phyloP scores from a whole-genome alignment of 2,797 vertebrate genomes.

The Sparidentex hasta region DNA sequence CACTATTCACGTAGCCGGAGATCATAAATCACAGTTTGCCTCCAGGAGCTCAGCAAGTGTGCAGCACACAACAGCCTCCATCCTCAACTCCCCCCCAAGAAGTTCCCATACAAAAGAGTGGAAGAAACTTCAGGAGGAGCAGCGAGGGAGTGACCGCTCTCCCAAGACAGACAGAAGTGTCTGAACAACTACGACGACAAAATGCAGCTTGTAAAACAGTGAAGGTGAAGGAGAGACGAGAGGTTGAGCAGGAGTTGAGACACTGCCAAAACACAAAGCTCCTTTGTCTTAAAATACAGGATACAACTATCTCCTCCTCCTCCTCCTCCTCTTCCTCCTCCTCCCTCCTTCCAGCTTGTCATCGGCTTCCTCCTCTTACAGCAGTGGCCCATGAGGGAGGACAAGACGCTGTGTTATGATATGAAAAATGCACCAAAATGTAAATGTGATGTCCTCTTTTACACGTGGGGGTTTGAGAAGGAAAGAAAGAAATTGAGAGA shows the following conservation, averaged over 20 bases:
- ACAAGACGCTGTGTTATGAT: conserved; percentile 13
- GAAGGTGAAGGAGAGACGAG: too few species aligned
- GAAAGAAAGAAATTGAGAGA: background rate
- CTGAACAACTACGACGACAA: too few species aligned
- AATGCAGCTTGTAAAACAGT: too few species aligned
- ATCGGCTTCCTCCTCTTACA: conserved; percentile 57
- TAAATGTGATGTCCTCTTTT: background rate
- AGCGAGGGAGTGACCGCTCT: too few species aligned
- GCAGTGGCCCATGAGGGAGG: conserved; percentile 37
- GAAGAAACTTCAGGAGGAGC: too few species aligned
- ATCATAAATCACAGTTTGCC: too few species aligned
- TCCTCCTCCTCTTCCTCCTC: conserved; percentile 1
- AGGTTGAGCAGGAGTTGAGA: conserved; percentile 36
- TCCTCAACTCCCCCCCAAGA: too few species aligned
- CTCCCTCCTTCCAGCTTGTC: conserved; percentile 44
- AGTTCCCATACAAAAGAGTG: too few species aligned
- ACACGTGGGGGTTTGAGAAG: background rate
- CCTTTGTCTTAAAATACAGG: conserved; percentile 64
- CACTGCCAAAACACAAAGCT: conserved; percentile 58
- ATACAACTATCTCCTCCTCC: conserved; percentile 40
- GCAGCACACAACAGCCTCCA: too few species aligned
- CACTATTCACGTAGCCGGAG: too few species aligned
- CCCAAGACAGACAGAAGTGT: too few species aligned
- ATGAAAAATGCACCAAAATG: conserved; percentile 6
- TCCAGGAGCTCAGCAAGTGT: too few species aligned